Evolutionary conservation across 2,113 vertebrate species (phyloP).

Genomic region (Centropus unirufus): DNA sequence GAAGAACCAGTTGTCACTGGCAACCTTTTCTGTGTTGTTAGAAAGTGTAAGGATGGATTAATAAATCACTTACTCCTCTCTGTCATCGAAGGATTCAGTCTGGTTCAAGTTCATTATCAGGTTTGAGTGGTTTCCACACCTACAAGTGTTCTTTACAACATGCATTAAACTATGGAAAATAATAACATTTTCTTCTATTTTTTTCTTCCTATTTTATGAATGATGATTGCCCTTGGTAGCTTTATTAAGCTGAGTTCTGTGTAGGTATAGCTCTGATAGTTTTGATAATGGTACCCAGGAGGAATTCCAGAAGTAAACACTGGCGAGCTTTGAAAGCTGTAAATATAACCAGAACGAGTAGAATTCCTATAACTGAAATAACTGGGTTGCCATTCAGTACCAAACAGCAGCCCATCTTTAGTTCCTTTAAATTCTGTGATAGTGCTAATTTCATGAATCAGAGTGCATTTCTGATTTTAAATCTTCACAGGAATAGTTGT

Average conservation of each 20-base stretch:
- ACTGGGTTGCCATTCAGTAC: background rate
- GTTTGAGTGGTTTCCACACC: slow-evolving; percentile 38
- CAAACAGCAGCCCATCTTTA: background rate
- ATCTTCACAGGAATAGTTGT: background rate
- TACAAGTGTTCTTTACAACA: background rate
- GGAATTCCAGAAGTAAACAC: background rate
- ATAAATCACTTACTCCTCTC: background rate
- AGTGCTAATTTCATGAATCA: background rate
- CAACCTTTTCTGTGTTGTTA: slow-evolving; percentile 38
- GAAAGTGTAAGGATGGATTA: slow-evolving; percentile 21
- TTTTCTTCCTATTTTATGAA: background rate
- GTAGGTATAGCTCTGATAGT: background rate
- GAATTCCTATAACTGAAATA: background rate
- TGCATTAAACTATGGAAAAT: background rate
- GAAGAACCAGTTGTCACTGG: slow-evolving; percentile 17
- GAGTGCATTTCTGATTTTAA: background rate
- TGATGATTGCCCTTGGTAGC: background rate
- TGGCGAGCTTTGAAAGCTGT: background rate
- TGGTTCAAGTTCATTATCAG: slow-evolving; percentile 53
- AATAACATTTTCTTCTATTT: background rate
- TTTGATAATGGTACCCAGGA: background rate
- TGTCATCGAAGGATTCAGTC: slow-evolving; percentile 24
- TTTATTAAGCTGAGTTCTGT: background rate
- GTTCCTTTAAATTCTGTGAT: background rate
- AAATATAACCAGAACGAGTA: background rate